These are phyloP conservation scores for Sigmodon hispidus DNA, from an alignment of 2,113 vertebrate species.

Conservation along the genomic window DNA sequence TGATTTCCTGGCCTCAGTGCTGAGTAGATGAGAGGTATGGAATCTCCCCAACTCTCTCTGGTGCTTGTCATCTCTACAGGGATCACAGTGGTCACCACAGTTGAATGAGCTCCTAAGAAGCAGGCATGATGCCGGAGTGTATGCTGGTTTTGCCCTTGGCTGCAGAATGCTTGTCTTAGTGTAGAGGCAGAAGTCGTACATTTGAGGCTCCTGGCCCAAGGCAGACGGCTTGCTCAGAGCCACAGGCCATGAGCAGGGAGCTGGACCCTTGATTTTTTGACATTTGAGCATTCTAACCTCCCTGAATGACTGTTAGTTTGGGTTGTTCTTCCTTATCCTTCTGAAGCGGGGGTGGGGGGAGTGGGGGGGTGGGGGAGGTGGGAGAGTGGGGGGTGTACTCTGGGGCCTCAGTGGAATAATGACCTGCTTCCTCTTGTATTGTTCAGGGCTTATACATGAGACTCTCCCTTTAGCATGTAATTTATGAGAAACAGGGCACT, in stretches of 20 bases:
- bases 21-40: background rate
- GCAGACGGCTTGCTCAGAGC: background rate
- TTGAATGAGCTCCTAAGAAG: background rate
- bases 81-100: too few species aligned
- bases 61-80: background rate
- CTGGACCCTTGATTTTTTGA: background rate
- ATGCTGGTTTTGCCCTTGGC: background rate
- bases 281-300: rapidly evolving
- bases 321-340: background rate
- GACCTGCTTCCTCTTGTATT: background rate
- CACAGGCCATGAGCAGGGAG: rapidly evolving
- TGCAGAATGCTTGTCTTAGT: background rate
- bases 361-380: too few species aligned
- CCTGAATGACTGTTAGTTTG: background rate
- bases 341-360: too few species aligned
- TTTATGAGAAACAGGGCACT: background rate
- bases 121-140: background rate
- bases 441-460: rapidly evolving
- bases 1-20: background rate
- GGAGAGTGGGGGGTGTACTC: too few species aligned
- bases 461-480: background rate
- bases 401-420: background rate
- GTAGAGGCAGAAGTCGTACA: background rate
- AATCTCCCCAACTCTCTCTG: too few species aligned
- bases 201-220: background rate